phyloP scores from a whole-genome alignment of 2,888 invertebrate genomes.

The Acanthosepion esculentum region DNA sequence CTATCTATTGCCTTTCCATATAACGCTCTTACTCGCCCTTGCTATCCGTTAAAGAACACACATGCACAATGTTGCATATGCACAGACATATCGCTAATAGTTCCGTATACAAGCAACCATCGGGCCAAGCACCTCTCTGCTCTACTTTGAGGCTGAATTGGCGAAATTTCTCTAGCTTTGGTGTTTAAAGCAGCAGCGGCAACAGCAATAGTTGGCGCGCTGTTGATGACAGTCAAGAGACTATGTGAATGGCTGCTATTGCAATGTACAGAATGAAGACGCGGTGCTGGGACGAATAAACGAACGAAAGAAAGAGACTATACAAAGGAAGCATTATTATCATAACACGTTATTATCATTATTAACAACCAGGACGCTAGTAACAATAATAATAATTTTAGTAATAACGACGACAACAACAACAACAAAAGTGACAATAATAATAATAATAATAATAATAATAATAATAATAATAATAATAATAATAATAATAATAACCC shows the following conservation, averaged over 20 bases:
- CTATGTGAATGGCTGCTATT: no score
- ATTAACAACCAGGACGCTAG: background rate
- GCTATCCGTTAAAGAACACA: background rate
- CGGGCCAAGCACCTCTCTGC: no score
- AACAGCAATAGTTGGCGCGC: no score
- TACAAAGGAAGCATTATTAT: background rate
- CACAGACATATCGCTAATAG: background rate
- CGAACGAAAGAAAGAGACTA: no score
- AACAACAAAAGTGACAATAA: background rate
- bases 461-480: background rate
- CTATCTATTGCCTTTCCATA: no score
- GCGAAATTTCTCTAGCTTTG: no score
- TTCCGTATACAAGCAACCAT: no score
- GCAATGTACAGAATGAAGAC: no score
- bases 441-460: background rate
- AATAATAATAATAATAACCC: background rate
- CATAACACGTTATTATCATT: background rate
- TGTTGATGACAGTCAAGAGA: no score
- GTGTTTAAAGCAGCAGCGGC: no score
- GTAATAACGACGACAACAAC: background rate
- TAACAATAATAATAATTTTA: background rate
- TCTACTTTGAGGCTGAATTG: no score
- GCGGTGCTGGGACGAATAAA: no score
- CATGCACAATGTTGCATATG: background rate
- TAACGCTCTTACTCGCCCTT: background rate